phyloP scores from a whole-genome alignment of 2,113 vertebrate genomes.

The Atherinomorus stipes region DNA sequence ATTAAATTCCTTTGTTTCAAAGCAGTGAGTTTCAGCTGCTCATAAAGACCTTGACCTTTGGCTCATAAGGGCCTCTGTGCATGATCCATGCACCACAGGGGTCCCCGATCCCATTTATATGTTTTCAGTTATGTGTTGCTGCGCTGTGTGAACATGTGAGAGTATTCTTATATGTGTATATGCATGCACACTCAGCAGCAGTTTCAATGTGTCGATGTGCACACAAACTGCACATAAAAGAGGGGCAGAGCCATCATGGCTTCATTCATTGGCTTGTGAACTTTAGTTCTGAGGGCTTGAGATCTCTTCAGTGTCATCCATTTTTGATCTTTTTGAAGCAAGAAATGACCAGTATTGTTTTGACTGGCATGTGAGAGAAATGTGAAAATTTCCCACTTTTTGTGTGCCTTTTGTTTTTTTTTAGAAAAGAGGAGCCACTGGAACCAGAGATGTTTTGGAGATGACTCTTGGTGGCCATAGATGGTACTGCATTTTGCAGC shows the following conservation, averaged over 20 bases:
- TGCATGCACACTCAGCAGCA: background rate
- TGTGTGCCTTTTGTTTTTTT: too few species aligned
- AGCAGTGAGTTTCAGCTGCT: conserved; percentile 38
- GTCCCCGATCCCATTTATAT: conserved; percentile 82
- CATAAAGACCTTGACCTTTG: conserved; percentile 86
- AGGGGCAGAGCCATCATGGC: background rate
- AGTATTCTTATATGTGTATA: background rate
- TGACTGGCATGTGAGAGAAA: too few species aligned
- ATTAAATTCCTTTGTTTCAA: conserved; percentile 28
- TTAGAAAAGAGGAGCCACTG: too few species aligned
- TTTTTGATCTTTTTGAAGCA: too few species aligned
- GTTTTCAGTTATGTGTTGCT: conserved; percentile 19
- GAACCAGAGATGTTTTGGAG: too few species aligned
- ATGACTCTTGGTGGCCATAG: too few species aligned
- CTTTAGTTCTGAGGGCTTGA: background rate
- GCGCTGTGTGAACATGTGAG: conserved; percentile 2
- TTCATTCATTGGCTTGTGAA: background rate
- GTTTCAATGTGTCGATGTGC: background rate
- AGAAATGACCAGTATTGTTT: too few species aligned
- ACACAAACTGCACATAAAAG: background rate
- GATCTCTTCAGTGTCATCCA: too few species aligned
- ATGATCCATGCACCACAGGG: conserved; percentile 75
- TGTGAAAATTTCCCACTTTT: too few species aligned
- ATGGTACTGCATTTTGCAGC: background rate
- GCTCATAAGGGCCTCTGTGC: conserved; percentile 78